Evolutionary conservation across 2,888 invertebrate genomes (phyloP).

Genomic region (Andrena camellia): DNA sequence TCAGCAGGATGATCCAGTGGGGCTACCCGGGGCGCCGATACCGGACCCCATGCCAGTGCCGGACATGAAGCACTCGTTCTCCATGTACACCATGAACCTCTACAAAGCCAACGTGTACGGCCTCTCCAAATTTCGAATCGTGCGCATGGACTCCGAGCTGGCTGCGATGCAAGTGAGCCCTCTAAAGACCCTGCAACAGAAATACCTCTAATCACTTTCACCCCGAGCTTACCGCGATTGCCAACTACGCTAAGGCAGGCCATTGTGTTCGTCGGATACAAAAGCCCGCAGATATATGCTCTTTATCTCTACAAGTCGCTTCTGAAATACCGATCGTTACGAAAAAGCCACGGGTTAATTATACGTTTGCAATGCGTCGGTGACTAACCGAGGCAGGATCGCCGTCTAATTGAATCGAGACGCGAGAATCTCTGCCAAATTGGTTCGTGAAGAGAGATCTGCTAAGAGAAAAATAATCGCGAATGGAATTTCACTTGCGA

Average conservation of each 20-base stretch:
- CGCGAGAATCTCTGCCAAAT: conserved; percentile 42
- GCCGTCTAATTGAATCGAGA: conserved; percentile 13
- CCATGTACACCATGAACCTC: conserved; percentile 90
- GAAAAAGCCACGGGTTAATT: conserved; percentile 22
- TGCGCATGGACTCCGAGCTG: conserved; percentile 90
- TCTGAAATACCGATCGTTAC: neutral
- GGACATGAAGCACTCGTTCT: conserved; percentile 90
- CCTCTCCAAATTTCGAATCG: conserved; percentile 91
- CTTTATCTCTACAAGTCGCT: neutral
- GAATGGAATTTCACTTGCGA: neutral
- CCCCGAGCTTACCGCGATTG: no score
- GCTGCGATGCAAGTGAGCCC: conserved; percentile 90
- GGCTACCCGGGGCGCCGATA: conserved; percentile 92
- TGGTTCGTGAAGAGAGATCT: conserved; percentile 7
- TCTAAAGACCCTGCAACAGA: neutral
- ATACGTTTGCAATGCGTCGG: conserved; percentile 23
- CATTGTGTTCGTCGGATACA: no score
- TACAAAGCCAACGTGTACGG: conserved; percentile 91
- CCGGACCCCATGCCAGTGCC: conserved; percentile 94
- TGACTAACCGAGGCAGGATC: conserved; percentile 29
- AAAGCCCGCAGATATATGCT: no score
- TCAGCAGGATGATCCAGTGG: conserved; percentile 92
- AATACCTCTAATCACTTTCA: no score
- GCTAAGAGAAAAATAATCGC: neutral
- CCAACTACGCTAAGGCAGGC: no score